Conservation (phyloP, 1,140 invertebrate genomes). For the Drosophila malerkotliana region DNA sequence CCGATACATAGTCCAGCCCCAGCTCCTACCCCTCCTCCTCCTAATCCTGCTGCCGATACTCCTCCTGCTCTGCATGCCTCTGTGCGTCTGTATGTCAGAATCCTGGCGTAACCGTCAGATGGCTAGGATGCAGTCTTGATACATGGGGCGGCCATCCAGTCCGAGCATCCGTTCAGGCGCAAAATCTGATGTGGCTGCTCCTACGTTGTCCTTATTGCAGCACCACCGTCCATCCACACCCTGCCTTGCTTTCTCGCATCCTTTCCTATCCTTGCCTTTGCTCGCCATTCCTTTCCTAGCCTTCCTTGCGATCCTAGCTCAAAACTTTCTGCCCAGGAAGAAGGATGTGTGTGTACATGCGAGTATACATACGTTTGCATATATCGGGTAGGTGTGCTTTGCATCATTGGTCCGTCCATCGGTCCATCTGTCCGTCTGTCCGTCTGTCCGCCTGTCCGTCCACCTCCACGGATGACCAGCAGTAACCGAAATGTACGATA, state of each 20-base stretch:
- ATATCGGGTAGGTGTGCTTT: conserved; percentile 49
- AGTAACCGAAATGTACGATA: conserved; percentile 56
- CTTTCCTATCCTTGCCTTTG: conserved; percentile 9
- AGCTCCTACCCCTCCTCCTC: not conserved
- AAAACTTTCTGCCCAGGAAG: conserved; percentile 55
- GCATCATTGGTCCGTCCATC: conserved; percentile 47
- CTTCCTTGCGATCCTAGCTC: conserved; percentile 31
- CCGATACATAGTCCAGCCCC: conserved; percentile 34
- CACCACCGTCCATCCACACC: not conserved
- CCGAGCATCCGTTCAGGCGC: conserved; percentile 52
- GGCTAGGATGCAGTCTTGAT: conserved; percentile 68
- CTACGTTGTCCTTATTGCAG: conserved; percentile 57
- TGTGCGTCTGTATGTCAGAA: conserved; percentile 16
- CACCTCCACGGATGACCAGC: conserved; percentile 55
- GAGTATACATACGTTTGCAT: conserved; percentile 30
- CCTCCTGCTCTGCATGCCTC: not conserved
- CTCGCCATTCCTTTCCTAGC: conserved; percentile 14
- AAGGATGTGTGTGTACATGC: conserved; percentile 37
- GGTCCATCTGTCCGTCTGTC: not conserved
- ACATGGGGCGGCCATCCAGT: conserved; percentile 53
- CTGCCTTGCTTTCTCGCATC: conserved; percentile 4
- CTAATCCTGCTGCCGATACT: not conserved
- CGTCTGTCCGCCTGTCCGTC: conserved; percentile 6
- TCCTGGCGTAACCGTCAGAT: conserved; percentile 50
- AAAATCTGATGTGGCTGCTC: conserved; percentile 64